A percentile compares a stretch with the other conserved stretches of the same genome.
Conservation (phyloP, 1,140 invertebrate genomes). For the Sarcophaga bullata region DNA sequence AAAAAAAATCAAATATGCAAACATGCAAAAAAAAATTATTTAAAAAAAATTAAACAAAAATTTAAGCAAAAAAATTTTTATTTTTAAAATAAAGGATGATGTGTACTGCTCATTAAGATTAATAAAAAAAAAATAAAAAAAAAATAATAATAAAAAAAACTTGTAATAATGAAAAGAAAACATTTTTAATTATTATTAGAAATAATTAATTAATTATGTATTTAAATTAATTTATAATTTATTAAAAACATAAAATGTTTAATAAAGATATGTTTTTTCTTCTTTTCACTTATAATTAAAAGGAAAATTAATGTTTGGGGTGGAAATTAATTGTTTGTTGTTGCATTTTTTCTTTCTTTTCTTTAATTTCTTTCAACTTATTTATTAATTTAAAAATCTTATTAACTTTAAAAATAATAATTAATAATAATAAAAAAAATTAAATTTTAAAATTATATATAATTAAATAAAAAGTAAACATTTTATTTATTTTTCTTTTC, state of each 20-base stretch:
- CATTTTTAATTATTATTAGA: neutral
- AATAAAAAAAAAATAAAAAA: neutral
- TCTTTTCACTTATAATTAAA: neutral
- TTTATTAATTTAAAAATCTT: neutral
- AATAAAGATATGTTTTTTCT: neutral
- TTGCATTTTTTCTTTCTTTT: neutral
- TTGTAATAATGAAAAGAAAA: too few relatives aligned
- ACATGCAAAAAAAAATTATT: neutral
- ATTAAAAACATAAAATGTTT: neutral
- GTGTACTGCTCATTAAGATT: neutral
- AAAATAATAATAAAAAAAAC: too few relatives aligned
- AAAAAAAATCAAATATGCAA: neutral
- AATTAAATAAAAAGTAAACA: constrained; percentile 2
- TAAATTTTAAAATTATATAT: neutral
- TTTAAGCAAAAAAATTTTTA: neutral
- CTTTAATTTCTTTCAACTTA: neutral
- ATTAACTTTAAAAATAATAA: neutral
- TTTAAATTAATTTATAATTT: neutral
- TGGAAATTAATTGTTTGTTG: neutral
- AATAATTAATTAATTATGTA: neutral
- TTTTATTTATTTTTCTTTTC: neutral
- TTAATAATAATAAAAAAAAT: neutral
- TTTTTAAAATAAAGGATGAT: neutral
- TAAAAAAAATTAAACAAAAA: neutral
- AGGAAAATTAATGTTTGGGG: neutral